phyloP scores from a whole-genome alignment of 2,113 vertebrate species.

The Clinocottus analis region DNA sequence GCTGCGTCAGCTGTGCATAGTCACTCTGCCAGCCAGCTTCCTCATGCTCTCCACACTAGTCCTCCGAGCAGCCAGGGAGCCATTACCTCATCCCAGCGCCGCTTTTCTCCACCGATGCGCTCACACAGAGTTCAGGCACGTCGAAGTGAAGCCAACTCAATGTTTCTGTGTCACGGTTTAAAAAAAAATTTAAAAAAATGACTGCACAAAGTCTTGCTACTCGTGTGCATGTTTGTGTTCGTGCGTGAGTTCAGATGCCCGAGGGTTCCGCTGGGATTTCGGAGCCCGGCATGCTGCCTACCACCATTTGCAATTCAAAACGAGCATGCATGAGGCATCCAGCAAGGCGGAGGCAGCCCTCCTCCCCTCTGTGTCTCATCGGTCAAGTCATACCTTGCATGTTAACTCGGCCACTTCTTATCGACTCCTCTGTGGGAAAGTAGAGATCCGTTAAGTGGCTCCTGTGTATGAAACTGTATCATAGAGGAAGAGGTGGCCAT shows the following conservation, averaged over 20 bases:
- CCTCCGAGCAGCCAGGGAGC: constrained; percentile 12
- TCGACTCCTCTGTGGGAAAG: too few species aligned
- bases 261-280: constrained; percentile 61
- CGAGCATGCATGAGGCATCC: constrained; percentile 57
- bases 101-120: not conserved
- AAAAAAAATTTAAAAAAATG: too few species aligned
- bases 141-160: not conserved
- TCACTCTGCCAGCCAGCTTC: constrained; percentile 9
- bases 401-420: constrained; percentile 50
- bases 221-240: constrained; percentile 36
- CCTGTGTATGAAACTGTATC: not conserved
- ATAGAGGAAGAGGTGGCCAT: not conserved
- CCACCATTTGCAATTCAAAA: constrained; percentile 78
- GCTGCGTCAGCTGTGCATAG: constrained; percentile 24
- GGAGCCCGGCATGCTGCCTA: constrained; percentile 58
- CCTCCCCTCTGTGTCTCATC: constrained; percentile 43
- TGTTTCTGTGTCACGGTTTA: not conserved
- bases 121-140: constrained; percentile 10
- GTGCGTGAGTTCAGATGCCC: constrained; percentile 48
- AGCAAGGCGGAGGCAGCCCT: constrained; percentile 42
- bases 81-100: constrained; percentile 36
- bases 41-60: not conserved
- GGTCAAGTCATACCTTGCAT: constrained; percentile 32
- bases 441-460: not conserved
- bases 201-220: constrained; percentile 4